Conservation (phyloP, 2,888 invertebrate genomes). For the Nephrocerus scutellatus region DNA sequence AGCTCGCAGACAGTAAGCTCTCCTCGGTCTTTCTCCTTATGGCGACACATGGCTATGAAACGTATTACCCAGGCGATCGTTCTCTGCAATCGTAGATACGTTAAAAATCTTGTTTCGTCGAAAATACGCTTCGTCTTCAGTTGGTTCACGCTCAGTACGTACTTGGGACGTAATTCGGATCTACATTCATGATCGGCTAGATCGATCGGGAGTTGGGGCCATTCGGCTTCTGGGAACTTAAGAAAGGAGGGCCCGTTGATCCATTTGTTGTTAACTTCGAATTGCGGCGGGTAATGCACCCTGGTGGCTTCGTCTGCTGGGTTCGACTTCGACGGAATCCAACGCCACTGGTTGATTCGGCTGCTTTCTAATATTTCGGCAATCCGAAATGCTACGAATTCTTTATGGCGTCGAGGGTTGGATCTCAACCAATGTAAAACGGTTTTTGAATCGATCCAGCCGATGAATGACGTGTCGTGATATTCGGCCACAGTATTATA, state of each 20-base stretch:
- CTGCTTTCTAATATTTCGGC: slow-evolving; percentile 13
- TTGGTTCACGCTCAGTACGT: too few relatives aligned
- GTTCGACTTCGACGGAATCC: slow-evolving; percentile 12
- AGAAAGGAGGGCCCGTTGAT: slow-evolving; percentile 10
- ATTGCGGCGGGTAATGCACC: too few relatives aligned
- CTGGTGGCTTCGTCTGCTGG: slow-evolving; percentile 18
- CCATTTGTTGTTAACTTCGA: too few relatives aligned
- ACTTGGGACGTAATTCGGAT: too few relatives aligned
- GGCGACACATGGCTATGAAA: slow-evolving; percentile 4
- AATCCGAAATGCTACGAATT: slow-evolving; percentile 24
- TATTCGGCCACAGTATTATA: background rate
- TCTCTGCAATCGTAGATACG: slow-evolving; percentile 4
- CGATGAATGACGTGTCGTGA: slow-evolving; percentile 6
- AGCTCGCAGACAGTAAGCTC: slow-evolving; percentile 5
- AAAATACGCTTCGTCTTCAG: background rate
- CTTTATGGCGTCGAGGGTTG: slow-evolving; percentile 18
- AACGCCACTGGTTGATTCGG: slow-evolving; percentile 8
- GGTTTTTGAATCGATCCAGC: slow-evolving; percentile 18
- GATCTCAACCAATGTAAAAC: slow-evolving; percentile 18
- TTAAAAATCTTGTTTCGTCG: slow-evolving; percentile 5
- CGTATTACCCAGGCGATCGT: slow-evolving; percentile 10
- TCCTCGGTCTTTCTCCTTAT: too few relatives aligned
- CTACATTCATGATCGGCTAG: too few relatives aligned
- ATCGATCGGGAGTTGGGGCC: too few relatives aligned
- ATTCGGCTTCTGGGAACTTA: slow-evolving; percentile 5